Conservation (phyloP, 2,113 vertebrate species). For the Fulica atra region DNA sequence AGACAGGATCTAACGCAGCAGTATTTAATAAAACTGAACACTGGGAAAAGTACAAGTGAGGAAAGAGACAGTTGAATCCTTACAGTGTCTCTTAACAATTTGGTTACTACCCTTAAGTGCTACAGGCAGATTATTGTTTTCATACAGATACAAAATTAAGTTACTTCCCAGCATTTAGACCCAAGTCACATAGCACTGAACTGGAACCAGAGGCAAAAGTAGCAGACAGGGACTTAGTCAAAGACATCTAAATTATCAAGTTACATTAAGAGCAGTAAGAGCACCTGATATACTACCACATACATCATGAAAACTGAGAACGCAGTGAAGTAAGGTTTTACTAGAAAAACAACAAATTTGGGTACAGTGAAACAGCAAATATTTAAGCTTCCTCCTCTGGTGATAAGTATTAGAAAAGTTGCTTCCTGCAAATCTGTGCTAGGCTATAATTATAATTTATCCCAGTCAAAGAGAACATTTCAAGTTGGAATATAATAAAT, state of each 20-base stretch:
- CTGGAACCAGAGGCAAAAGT: neutral
- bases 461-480: neutral
- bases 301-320: neutral
- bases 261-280: neutral
- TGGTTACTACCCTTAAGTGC: neutral
- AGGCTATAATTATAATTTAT: neutral
- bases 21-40: neutral
- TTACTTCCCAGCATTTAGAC: neutral
- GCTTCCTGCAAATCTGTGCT: neutral
- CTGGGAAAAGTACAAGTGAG: neutral
- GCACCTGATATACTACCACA: neutral
- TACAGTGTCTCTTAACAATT: neutral
- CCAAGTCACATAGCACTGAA: neutral
- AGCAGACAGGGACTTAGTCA: neutral
- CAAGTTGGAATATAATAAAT: neutral
- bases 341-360: neutral
- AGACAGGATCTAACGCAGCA: neutral
- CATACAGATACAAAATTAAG: neutral
- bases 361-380: neutral
- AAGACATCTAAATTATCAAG: neutral
- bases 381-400: neutral
- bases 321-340: neutral
- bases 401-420: neutral
- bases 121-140: neutral
- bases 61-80: neutral